These are phyloP conservation scores for Actenoides hombroni DNA, from an alignment of 2,113 vertebrate genomes.

Conservation along the genomic window DNA sequence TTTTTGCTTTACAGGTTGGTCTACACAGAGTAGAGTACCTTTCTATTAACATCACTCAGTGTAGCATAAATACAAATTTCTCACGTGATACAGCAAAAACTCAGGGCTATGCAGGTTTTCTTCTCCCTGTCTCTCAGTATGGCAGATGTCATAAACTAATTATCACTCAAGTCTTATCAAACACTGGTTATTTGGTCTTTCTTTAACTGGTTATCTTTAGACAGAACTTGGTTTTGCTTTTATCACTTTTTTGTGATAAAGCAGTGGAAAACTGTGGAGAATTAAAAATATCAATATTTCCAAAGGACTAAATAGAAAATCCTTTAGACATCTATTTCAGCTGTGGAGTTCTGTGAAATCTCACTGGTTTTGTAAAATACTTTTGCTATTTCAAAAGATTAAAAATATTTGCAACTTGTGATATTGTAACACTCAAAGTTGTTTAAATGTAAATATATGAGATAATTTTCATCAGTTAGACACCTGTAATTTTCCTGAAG, in stretches of 20 bases:
- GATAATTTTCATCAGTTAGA: not conserved
- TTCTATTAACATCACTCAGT: not conserved
- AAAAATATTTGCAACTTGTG: not conserved
- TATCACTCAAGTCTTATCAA: not conserved
- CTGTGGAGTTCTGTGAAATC: not conserved
- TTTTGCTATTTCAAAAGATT: not conserved
- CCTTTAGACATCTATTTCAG: not conserved
- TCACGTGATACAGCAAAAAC: not conserved
- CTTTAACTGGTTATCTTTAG: not conserved
- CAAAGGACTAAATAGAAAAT: not conserved
- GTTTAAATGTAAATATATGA: not conserved
- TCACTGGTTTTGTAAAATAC: not conserved
- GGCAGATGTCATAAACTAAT: not conserved
- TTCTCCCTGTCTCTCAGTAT: not conserved
- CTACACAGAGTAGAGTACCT: accelerated
- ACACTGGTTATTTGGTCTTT: not conserved
- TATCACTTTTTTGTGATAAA: not conserved
- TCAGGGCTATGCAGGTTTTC: not conserved
- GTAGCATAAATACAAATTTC: not conserved
- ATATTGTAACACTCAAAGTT: not conserved
- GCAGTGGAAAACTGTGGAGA: not conserved
- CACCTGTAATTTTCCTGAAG: not conserved
- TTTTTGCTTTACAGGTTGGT: not conserved
- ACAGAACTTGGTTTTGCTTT: not conserved
- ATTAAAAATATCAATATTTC: not conserved